Conservation (phyloP, 2,113 vertebrate species). For the Amazona guildingii region DNA sequence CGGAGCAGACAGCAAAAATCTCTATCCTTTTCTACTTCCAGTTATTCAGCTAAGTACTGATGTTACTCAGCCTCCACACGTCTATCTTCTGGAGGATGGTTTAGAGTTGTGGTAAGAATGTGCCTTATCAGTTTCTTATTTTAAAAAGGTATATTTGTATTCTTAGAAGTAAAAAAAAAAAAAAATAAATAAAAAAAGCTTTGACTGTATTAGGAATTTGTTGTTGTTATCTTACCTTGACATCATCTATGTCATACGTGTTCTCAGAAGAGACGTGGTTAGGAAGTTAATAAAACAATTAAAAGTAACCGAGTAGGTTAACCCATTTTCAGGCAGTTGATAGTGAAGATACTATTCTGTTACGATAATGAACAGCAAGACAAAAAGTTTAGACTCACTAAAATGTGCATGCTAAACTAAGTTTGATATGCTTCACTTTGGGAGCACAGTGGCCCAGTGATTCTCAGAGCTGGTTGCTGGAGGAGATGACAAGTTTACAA, state of each 20-base stretch:
- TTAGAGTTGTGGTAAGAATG: conserved; percentile 92
- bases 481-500: background rate
- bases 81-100: conserved; percentile 97
- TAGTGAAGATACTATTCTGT: background rate
- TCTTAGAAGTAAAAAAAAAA: background rate
- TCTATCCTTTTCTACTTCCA: conserved; percentile 95
- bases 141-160: background rate
- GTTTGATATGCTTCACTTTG: fast-evolving
- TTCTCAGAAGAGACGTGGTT: background rate
- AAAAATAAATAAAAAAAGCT: background rate
- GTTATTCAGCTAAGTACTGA: conserved; percentile 98
- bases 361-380: background rate
- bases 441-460: background rate
- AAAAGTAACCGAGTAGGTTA: background rate
- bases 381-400: background rate
- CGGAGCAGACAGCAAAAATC: conserved; percentile 93
- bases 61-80: conserved; percentile 95
- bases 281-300: background rate
- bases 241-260: background rate
- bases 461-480: background rate
- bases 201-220: background rate
- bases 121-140: background rate
- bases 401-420: background rate
- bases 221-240: background rate
- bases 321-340: background rate